phyloP scores from a whole-genome alignment of 2,113 vertebrate species.

The Australoheros scitulus region DNA sequence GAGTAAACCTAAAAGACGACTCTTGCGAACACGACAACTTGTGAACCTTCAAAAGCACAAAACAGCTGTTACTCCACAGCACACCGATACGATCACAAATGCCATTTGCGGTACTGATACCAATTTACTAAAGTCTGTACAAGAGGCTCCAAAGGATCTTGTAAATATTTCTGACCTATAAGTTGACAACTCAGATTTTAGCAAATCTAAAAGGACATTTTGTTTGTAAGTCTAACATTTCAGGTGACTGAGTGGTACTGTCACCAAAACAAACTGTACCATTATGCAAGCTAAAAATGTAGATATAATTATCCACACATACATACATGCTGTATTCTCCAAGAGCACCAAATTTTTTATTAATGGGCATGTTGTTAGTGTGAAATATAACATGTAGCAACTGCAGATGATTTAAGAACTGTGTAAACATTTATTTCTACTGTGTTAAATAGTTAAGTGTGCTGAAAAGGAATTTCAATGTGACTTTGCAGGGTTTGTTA shows the following conservation, averaged over 20 bases:
- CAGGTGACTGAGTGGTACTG: slow-evolving; percentile 6
- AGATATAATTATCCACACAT: slow-evolving; percentile 25
- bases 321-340: slow-evolving; percentile 1
- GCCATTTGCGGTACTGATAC: slow-evolving; percentile 19
- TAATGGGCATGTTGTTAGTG: slow-evolving; percentile 6
- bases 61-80: not conserved
- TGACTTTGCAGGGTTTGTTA: not conserved
- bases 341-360: not conserved
- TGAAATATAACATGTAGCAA: not conserved
- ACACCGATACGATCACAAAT: slow-evolving; percentile 4
- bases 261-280: slow-evolving; percentile 13
- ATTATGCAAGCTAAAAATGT: slow-evolving; percentile 11
- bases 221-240: slow-evolving; percentile 20
- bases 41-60: not conserved
- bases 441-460: not conserved
- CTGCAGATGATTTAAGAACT: not conserved
- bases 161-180: slow-evolving; percentile 55
- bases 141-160: slow-evolving; percentile 26
- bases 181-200: slow-evolving; percentile 16
- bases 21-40: not conserved
- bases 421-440: not conserved
- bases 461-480: not conserved
- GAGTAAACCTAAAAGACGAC: not conserved
- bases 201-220: slow-evolving; percentile 20
- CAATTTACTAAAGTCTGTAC: slow-evolving; percentile 3